A percentile compares a stretch with the other conserved stretches of the same genome.
These are phyloP conservation scores for Blastobasis lacticolella DNA, from an alignment of 2,888 invertebrate genomes.

Conservation along the genomic window DNA sequence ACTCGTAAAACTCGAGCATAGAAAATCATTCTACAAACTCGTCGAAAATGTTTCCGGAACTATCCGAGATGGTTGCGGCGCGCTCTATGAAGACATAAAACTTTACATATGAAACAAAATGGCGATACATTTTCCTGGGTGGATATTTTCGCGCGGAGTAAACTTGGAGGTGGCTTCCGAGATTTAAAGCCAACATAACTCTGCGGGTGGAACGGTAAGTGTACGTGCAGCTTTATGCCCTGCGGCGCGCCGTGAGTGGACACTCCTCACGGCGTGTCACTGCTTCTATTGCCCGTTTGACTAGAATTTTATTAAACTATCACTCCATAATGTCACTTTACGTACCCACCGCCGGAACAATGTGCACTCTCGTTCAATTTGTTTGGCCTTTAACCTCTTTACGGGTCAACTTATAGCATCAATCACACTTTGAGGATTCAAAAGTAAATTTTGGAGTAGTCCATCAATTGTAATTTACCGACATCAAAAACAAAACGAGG, in stretches of 20 bases:
- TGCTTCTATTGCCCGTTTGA: background rate
- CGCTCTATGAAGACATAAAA: slow-evolving; percentile 23
- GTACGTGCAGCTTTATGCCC: slow-evolving; percentile 5
- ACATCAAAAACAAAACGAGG: no score
- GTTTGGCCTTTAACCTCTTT: no score
- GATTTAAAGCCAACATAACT: slow-evolving; percentile 23
- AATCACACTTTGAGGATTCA: no score
- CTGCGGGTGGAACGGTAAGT: slow-evolving; percentile 8
- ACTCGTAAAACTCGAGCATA: slow-evolving; percentile 4
- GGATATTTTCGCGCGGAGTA: slow-evolving; percentile 11
- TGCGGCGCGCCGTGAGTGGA: no score
- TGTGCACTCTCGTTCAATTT: background rate
- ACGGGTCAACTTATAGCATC: no score
- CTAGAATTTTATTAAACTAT: background rate
- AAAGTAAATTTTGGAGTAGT: no score
- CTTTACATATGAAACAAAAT: slow-evolving; percentile 28
- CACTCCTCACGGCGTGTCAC: background rate
- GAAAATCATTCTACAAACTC: slow-evolving; percentile 14
- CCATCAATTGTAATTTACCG: no score
- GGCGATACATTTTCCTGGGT: slow-evolving; percentile 21
- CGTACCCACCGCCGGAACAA: background rate
- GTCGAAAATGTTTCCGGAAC: slow-evolving; percentile 5
- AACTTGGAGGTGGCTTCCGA: slow-evolving; percentile 15
- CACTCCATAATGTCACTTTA: background rate
- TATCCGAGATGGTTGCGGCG: slow-evolving; percentile 15